A percentile compares a stretch with the other conserved stretches of the same genome.
phyloP scores from a whole-genome alignment of 2,113 vertebrate species.

The Forbesichthys agassizii region DNA sequence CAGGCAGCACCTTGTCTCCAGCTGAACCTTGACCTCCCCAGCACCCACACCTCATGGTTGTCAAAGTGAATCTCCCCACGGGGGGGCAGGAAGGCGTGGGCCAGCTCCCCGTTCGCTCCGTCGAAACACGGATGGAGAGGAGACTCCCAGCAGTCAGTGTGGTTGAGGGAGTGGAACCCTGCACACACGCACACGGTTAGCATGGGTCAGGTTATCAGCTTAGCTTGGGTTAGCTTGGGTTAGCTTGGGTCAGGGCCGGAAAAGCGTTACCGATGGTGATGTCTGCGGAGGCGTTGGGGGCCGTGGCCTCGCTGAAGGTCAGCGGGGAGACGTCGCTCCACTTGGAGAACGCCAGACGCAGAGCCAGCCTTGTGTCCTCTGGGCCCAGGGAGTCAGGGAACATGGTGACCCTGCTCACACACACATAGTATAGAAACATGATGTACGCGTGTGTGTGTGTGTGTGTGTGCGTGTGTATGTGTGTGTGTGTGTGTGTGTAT shows the following conservation, averaged over 20 bases:
- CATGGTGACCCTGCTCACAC: conserved; percentile 68
- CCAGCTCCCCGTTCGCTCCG: conserved; percentile 81
- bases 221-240: background rate
- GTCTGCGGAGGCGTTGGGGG: conserved; percentile 61
- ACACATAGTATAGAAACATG: background rate
- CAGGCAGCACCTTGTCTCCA: conserved; percentile 80
- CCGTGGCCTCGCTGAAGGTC: conserved; percentile 70
- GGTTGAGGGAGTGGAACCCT: conserved; percentile 85
- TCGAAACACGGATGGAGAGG: conserved; percentile 84
- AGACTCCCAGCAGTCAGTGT: conserved; percentile 82
- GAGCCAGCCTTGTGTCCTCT: conserved; percentile 78
- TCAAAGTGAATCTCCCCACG: conserved; percentile 84
- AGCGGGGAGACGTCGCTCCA: conserved; percentile 84
- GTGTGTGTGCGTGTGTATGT: background rate
- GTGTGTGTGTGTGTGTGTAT: background rate
- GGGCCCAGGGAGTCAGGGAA: conserved; percentile 80
- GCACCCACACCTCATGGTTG: conserved; percentile 86
- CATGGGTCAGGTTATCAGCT: background rate
- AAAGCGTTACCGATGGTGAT: conserved; percentile 76
- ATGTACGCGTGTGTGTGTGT: background rate
- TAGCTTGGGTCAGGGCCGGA: too few relatives aligned
- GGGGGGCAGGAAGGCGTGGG: conserved; percentile 83
- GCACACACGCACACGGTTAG: conserved; percentile 1
- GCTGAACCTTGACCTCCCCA: conserved; percentile 83
- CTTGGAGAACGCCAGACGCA: conserved; percentile 79